Percentiles rank a stretch among this genome's conserved stretches.
Conservation (phyloP, 2,888 invertebrate species). For the Hirtodrosophila duncani region DNA sequence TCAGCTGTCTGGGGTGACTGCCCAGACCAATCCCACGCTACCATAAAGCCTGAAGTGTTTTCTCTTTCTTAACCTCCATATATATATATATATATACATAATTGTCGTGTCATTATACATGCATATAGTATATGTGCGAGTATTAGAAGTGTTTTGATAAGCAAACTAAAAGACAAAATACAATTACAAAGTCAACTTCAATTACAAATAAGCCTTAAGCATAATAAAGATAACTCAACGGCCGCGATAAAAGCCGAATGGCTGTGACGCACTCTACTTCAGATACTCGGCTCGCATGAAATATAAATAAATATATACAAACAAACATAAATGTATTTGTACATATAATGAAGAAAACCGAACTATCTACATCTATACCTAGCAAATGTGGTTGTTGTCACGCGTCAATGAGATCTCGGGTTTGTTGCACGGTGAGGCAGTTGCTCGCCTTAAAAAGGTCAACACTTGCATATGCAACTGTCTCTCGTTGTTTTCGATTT, state of each 20-base stretch:
- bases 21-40: too few relatives aligned
- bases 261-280: conserved; percentile 61
- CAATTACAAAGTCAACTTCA: conserved; percentile 16
- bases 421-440: conserved; percentile 77
- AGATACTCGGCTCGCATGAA: too few relatives aligned
- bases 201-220: conserved; percentile 39
- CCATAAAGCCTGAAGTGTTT: too few relatives aligned
- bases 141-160: too few relatives aligned
- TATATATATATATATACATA: too few relatives aligned
- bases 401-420: conserved; percentile 75
- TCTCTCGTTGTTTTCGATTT: conserved; percentile 78
- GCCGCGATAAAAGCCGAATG: conserved; percentile 51
- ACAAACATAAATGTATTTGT: too few relatives aligned
- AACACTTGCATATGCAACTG: conserved; percentile 67
- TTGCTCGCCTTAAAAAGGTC: conserved; percentile 50
- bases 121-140: too few relatives aligned
- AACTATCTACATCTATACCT: too few relatives aligned
- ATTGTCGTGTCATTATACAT: too few relatives aligned
- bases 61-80: too few relatives aligned
- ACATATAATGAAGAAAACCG: too few relatives aligned
- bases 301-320: neutral
- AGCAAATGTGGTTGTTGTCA: conserved; percentile 26
- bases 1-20: too few relatives aligned
- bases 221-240: conserved; percentile 52
- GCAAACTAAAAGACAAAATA: neutral